Evolutionary conservation across 2,888 invertebrate species (phyloP), one percentile per base, ranked within the genome.

Genomic region (Tetheella fluctuosa): DNA sequence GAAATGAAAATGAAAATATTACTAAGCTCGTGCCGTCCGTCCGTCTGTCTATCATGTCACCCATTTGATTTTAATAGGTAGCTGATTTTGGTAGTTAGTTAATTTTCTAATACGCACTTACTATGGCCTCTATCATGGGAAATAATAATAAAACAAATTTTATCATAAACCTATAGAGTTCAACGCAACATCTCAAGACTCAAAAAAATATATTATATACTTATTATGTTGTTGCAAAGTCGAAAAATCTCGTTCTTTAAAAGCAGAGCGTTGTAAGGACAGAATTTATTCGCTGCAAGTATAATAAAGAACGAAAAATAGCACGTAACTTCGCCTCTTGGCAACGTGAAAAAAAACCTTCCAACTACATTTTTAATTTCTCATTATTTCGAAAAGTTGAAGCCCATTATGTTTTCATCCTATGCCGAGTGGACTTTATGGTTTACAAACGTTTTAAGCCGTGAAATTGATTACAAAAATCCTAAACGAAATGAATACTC

Each of bases 321-420:
- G 66, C 67, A 71, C 64, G 69, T 71, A 67, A 65, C 57, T 67
- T 64, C 59, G 68, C 65, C 60, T 61, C 30, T 58, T 59, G n/a
- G 63, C 63, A 67, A 54, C 52, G 59, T 39, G 58, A 57, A 59
- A 65, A n/a, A n/a, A 71, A 74, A 65, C 56, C 20, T n/a, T 17
- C 52, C 63, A 74, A 70, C 69, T 81, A 76, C 73, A 80, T 80
- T 79, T 81, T 82, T 81, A 80, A 82, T 79, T 75, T 82, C 79
- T 77, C 77, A 81, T 81, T 81, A 81, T 71, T 71, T 71, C 66
- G 64, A 64, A 70, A 64, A 75, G 68, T 77, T 74, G 71, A 70
- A 70, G 61, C 68, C 60, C 68, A 72, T 76, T 74, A 71, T 61
- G 66, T 65, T 72, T 76, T 74, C 66, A 73, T 58, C 64, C 61